Evolutionary conservation across 2,113 vertebrate genomes (phyloP).

Genomic region (Glaucidium brasilianum): DNA sequence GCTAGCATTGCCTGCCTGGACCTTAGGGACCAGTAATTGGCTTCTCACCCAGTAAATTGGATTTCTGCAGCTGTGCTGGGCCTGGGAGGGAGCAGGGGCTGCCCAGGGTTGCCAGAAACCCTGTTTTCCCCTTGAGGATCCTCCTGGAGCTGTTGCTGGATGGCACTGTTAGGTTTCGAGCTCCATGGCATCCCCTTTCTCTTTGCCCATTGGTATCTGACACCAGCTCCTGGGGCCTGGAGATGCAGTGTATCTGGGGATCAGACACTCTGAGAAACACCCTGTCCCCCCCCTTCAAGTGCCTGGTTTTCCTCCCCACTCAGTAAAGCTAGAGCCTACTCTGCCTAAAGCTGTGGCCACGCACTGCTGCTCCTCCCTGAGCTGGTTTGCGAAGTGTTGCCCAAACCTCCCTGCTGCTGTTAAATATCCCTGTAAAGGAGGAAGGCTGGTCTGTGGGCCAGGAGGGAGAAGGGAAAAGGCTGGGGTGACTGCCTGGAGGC

Average conservation of each 20-base stretch:
- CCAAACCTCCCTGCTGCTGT: background rate
- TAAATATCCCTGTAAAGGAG: background rate
- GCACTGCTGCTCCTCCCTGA: background rate
- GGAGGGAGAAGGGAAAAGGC: too few species aligned
- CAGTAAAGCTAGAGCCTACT: fast-evolving
- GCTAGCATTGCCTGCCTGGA: background rate
- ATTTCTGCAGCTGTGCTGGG: background rate
- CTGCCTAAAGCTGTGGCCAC: fast-evolving
- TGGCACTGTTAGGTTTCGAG: fast-evolving
- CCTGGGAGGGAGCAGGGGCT: background rate
- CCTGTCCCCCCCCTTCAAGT: background rate
- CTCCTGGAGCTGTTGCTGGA: background rate
- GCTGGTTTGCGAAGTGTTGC: background rate
- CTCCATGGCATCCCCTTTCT: background rate
- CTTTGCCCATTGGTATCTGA: background rate
- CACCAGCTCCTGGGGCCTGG: background rate
- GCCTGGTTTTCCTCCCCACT: background rate
- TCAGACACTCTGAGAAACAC: fast-evolving
- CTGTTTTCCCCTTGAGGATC: fast-evolving
- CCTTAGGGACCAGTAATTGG: background rate
- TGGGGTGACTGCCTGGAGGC: background rate
- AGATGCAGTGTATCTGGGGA: background rate
- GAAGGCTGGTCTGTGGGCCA: fast-evolving
- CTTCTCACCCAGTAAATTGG: background rate
- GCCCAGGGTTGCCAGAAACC: background rate